phyloP scores from a whole-genome alignment of 2,797 vertebrate species.

The Enteromius paludinosus region DNA sequence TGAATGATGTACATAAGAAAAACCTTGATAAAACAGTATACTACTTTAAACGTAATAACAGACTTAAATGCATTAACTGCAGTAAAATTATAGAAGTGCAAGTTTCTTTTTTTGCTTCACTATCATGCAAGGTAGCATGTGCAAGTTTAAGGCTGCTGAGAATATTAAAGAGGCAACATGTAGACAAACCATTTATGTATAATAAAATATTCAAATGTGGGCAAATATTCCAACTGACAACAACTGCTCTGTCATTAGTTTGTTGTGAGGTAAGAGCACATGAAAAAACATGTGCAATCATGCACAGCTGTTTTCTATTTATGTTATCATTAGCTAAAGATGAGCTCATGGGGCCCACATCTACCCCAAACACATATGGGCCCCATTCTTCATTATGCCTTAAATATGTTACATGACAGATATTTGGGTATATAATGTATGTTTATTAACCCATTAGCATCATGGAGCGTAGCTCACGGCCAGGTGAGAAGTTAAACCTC shows the following conservation, averaged over 20 bases:
- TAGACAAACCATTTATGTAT: neutral
- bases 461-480: conserved; percentile 61
- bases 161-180: neutral
- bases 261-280: neutral
- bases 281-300: conserved; percentile 5
- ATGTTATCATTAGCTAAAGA: conserved; percentile 24
- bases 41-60: neutral
- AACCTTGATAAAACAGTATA: neutral
- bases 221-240: neutral
- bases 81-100: neutral
- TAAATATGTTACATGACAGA: conserved; percentile 13
- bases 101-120: neutral
- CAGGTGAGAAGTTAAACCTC: conserved; percentile 55
- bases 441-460: conserved; percentile 24
- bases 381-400: neutral
- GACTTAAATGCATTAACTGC: neutral
- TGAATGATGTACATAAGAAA: neutral
- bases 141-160: neutral
- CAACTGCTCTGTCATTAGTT: neutral
- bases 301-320: neutral
- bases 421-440: neutral
- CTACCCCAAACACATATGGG: conserved; percentile 5
- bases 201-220: neutral
- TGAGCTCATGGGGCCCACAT: conserved; percentile 16
- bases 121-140: neutral